Evolutionary conservation across 2,113 vertebrate genomes (phyloP), one percentile per base, ranked within the genome.

Genomic region (Sorex araneus): DNA sequence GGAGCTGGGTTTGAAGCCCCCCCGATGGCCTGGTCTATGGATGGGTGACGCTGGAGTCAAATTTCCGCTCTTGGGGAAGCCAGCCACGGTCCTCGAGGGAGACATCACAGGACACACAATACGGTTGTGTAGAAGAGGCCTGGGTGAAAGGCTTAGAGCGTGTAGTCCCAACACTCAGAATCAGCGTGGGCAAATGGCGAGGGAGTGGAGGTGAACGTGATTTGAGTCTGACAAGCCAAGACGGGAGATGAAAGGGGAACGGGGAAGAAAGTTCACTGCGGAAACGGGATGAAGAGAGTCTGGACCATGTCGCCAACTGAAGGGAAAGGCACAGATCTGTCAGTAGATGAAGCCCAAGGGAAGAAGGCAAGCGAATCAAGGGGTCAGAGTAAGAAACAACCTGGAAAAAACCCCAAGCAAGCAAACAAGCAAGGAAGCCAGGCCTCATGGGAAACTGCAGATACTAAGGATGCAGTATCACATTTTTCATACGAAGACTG

Each of bases 261-360:
- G 80, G 27, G 63, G 45, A 73, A 85, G 45, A 13, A 54, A 64
- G 40, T 16, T 60, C 47, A 40, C 6, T 8, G 76, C 25, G 54
- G 64, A 79, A 69, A 36, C 0, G 11, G 25, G 27, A 34, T 82
- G 6, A 34, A 80, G 28, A 2, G 18, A 47, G 21, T 83, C 40
- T 30, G 28, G 40, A 47, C 19, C 45, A 7, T 85, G 47, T 7
- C 89, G 27, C 43, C 69, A 43, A 18, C 6, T 67, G 18, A 82
- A 79, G 69, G 91, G 25, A 82, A 83, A 91, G 63, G 79, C 43
- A 91, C 82, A 83, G 76, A 70, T 36, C n/a, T 69, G 70, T 63
- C 10, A 89, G 66, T 4, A 89, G 36, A 78, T 40, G 28, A 83
- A 28, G 27, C 34, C 36, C 81, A 12, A 85, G 86, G 77, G 82